Evolutionary conservation across 1,140 invertebrate genomes (phyloP).

Genomic region (Cyphomyrmex costatus): DNA sequence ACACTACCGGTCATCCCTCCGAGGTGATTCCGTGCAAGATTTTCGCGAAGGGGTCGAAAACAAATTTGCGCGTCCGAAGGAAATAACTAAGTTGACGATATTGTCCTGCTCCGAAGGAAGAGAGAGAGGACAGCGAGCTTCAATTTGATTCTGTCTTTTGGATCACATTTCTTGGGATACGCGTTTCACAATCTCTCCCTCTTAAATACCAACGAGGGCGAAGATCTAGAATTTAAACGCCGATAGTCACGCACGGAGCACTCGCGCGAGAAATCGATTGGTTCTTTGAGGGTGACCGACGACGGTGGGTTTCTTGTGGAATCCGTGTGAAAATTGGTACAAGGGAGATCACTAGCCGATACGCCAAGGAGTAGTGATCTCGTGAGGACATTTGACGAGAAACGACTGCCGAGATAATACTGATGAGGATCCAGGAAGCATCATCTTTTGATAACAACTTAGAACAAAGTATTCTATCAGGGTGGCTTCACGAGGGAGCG

Average conservation of each 20-base stretch:
- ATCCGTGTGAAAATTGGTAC: slow-evolving; percentile 58
- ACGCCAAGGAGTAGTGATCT: slow-evolving; percentile 62
- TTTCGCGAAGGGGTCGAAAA: slow-evolving; percentile 66
- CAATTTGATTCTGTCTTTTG: not conserved
- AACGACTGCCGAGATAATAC: slow-evolving; percentile 36
- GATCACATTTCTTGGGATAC: slow-evolving; percentile 17
- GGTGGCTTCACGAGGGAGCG: slow-evolving; percentile 40
- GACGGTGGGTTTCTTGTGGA: slow-evolving; percentile 71
- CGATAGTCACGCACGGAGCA: slow-evolving; percentile 66
- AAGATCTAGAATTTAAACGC: slow-evolving; percentile 24
- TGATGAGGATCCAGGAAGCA: slow-evolving; percentile 43
- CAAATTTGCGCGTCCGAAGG: not conserved
- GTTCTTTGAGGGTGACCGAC: slow-evolving; percentile 53
- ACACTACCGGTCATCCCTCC: slow-evolving; percentile 3
- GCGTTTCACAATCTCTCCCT: not conserved
- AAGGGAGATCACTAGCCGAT: slow-evolving; percentile 40
- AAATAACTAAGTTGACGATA: not conserved
- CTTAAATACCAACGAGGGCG: not conserved
- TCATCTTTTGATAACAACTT: not conserved
- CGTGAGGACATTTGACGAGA: not conserved
- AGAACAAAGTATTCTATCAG: slow-evolving; percentile 20
- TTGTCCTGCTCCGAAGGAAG: slow-evolving; percentile 63
- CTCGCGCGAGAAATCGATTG: slow-evolving; percentile 2
- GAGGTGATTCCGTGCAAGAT: slow-evolving; percentile 84
- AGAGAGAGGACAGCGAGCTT: slow-evolving; percentile 69